Conservation (phyloP, 2,797 vertebrate genomes). For the Malurus splendens region DNA sequence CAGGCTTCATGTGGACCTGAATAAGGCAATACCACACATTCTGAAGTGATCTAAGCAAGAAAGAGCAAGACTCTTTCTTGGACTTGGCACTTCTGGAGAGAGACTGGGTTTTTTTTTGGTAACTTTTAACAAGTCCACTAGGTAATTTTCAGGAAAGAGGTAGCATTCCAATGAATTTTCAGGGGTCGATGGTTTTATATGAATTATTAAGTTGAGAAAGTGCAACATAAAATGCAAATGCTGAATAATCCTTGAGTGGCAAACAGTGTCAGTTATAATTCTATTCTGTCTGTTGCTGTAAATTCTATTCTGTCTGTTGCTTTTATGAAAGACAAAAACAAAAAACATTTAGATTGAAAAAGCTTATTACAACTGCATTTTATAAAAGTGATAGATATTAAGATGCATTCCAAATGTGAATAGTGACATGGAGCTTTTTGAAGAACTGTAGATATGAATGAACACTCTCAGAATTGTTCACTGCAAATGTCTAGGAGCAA, state of each 20-base stretch:
- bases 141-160: neutral
- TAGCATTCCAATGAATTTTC: neutral
- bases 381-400: neutral
- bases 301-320: neutral
- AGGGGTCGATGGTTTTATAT: neutral
- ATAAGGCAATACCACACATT: neutral
- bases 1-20: neutral
- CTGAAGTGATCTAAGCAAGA: neutral
- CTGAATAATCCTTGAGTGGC: neutral
- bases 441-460: neutral
- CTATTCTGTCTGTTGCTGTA: neutral
- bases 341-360: neutral
- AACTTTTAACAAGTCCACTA: neutral
- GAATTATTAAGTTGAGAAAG: neutral
- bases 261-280: neutral
- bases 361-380: neutral
- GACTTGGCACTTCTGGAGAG: neutral
- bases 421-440: neutral
- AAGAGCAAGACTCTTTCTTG: neutral
- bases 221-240: neutral
- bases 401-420: neutral
- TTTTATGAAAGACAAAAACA: neutral
- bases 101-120: neutral
- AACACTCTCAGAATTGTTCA: neutral
- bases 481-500: neutral